Evolutionary conservation across 2,888 invertebrate species (phyloP).

Genomic region (Napeogenes inachia): DNA sequence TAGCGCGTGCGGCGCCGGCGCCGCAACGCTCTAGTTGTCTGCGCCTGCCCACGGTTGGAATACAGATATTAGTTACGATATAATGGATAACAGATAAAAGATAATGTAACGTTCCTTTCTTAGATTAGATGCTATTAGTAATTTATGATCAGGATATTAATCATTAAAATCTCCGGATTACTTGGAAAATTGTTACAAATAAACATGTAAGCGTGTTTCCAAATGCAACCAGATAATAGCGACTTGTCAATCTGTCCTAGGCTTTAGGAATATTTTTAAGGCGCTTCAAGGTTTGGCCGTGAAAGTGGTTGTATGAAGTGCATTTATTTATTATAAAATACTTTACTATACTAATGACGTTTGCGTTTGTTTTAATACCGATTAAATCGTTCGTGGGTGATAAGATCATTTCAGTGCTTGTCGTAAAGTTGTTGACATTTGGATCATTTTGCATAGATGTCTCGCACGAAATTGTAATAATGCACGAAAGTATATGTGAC

Average conservation of each 20-base stretch:
- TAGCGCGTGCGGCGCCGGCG: slow-evolving; percentile 58
- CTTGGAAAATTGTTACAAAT: no score
- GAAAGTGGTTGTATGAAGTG: no score
- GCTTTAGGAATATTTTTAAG: no score
- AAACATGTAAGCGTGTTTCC: no score
- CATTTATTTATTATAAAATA: neutral
- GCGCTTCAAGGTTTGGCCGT: no score
- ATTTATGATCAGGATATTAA: no score
- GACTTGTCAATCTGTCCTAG: no score
- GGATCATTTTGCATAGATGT: neutral
- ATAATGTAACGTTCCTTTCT: neutral
- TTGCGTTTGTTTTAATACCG: neutral
- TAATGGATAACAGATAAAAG: slow-evolving; percentile 1
- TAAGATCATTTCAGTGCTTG: slow-evolving; percentile 4
- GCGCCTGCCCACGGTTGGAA: slow-evolving; percentile 39
- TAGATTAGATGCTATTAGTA: no score
- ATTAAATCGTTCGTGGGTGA: neutral
- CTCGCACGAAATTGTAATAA: slow-evolving; percentile 11
- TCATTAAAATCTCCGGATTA: no score
- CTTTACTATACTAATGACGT: neutral
- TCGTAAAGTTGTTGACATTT: slow-evolving; percentile 12
- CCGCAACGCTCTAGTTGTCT: slow-evolving; percentile 69
- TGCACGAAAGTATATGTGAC: slow-evolving; percentile 31
- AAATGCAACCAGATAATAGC: no score
- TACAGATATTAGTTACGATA: slow-evolving; percentile 20